These are phyloP conservation scores for Siphlonurus alternatus DNA, from an alignment of 2,888 invertebrate species.

Conservation along the genomic window DNA sequence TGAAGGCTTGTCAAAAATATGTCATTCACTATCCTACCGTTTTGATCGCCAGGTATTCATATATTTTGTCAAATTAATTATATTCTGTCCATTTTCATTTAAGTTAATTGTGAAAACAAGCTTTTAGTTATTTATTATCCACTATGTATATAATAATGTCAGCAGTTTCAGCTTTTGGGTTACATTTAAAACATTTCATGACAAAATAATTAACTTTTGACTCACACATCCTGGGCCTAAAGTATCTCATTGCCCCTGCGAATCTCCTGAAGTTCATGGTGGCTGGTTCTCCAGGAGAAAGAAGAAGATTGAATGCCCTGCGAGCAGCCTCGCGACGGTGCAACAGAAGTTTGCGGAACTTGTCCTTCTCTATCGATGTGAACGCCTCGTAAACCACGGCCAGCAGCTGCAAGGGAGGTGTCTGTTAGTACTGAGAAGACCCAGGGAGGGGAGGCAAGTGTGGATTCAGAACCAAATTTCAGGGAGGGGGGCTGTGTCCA, in stretches of 20 bases:
- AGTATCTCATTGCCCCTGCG: conserved; percentile 61
- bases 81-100: too few species aligned
- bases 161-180: too few species aligned
- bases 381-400: conserved; percentile 85
- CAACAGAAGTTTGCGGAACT: conserved; percentile 62
- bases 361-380: conserved; percentile 68
- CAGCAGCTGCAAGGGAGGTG: conserved; percentile 42
- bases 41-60: too few species aligned
- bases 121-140: too few species aligned
- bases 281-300: conserved; percentile 54
- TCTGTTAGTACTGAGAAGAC: conserved; percentile 4
- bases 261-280: conserved; percentile 47
- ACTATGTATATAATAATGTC: too few species aligned
- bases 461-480: not conserved
- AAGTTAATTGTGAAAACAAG: too few species aligned
- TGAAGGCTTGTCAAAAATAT: too few species aligned
- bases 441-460: not conserved
- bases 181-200: too few species aligned
- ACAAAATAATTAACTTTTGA: conserved; percentile 11
- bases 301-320: conserved; percentile 62
- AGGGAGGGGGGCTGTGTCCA: not conserved
- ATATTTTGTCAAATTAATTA: too few species aligned
- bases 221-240: conserved; percentile 52
- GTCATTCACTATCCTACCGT: too few species aligned
- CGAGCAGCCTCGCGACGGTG: conserved; percentile 69